These are phyloP conservation scores for Notoglanidium macrostoma DNA, from an alignment of 2,797 vertebrate species.

Conservation along the genomic window DNA sequence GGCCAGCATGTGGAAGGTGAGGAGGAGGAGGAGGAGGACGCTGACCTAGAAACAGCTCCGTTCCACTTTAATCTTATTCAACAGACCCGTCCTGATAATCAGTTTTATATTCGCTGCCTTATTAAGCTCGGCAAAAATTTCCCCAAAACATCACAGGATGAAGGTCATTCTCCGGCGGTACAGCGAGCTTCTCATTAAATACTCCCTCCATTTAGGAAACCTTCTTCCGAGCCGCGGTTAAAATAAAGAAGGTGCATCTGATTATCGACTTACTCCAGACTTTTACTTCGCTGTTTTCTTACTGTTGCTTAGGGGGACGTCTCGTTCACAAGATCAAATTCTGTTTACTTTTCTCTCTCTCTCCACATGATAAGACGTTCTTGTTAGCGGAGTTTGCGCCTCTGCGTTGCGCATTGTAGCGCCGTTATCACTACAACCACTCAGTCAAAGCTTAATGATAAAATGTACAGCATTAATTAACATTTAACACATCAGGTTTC, in stretches of 20 bases:
- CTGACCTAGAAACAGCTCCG: slow-evolving; percentile 16
- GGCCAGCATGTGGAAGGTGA: slow-evolving; percentile 96
- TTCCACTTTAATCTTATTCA: slow-evolving; percentile 12
- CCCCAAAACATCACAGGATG: neutral
- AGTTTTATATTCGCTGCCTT: neutral
- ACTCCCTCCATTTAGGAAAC: neutral
- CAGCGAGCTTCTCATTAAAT: neutral
- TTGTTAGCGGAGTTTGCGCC: neutral
- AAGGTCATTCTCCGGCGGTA: too few species aligned
- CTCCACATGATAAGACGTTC: neutral
- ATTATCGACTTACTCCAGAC: neutral
- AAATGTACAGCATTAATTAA: neutral
- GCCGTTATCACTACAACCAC: neutral
- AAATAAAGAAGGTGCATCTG: neutral
- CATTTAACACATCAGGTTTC: neutral
- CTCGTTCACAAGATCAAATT: neutral
- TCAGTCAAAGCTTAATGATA: neutral
- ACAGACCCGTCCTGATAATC: neutral
- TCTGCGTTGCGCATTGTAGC: neutral
- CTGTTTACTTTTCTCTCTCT: neutral
- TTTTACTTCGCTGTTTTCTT: neutral
- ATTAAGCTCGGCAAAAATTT: neutral
- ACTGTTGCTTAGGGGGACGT: neutral
- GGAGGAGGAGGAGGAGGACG: slow-evolving; percentile 32
- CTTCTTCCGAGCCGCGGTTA: neutral